phyloP scores from a whole-genome alignment of 2,113 vertebrate genomes.

The Corythornis cristatus region DNA sequence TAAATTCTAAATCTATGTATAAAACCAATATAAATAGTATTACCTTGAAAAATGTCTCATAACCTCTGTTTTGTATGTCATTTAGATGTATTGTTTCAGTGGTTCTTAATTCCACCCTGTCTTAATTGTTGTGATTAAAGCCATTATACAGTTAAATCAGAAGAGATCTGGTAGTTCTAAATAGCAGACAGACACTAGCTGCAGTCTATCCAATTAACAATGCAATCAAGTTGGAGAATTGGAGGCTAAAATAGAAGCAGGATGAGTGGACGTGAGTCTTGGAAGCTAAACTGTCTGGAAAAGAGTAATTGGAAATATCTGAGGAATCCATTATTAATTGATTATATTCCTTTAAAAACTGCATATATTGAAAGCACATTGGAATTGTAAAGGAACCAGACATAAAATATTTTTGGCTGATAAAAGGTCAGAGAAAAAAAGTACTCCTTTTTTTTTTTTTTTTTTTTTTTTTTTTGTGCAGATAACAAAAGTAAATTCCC shows the following conservation, averaged over 20 bases:
- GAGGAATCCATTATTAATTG: not conserved
- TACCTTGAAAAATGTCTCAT: not conserved
- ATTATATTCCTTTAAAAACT: not conserved
- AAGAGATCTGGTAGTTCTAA: not conserved
- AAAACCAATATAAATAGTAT: not conserved
- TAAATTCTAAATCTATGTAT: not conserved
- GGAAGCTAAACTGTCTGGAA: not conserved
- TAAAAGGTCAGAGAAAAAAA: conserved; percentile 36
- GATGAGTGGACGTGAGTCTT: not conserved
- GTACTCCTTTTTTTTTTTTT: not conserved
- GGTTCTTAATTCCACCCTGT: conserved; percentile 8
- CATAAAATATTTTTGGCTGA: conserved; percentile 58
- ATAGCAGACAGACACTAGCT: not conserved
- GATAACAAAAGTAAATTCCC: conserved; percentile 57
- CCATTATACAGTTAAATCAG: not conserved
- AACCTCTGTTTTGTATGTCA: not conserved
- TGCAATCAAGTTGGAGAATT: conserved; percentile 34
- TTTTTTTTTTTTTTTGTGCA: conserved; percentile 8
- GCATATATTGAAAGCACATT: not conserved
- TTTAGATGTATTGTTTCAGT: conserved; percentile 4
- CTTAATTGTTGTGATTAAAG: conserved; percentile 36
- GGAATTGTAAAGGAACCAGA: conserved; percentile 22
- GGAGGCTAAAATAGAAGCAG: not conserved
- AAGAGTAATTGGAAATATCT: not conserved
- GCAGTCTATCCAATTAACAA: conserved; percentile 44